These are phyloP conservation scores for Julus scanicus DNA, from an alignment of 2,888 invertebrate species.

Conservation along the genomic window DNA sequence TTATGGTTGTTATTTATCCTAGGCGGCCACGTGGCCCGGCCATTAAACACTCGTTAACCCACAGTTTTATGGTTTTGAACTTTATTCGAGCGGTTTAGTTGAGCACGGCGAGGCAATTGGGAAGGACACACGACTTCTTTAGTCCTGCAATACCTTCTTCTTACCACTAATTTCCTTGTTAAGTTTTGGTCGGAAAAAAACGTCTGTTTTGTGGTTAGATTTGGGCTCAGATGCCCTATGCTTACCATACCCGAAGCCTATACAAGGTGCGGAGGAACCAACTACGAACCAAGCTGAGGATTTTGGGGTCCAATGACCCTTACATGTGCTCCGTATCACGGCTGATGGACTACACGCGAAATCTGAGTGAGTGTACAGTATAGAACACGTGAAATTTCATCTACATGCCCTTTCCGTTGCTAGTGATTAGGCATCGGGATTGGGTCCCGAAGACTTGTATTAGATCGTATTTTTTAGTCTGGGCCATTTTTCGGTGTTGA, in stretches of 20 bases:
- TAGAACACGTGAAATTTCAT: too few species aligned
- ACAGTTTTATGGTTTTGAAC: slow-evolving; percentile 57
- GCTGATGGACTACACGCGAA: too few species aligned
- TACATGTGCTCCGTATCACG: too few species aligned
- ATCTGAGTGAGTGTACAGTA: too few species aligned
- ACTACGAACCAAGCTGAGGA: too few species aligned
- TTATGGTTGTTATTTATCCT: slow-evolving; percentile 59
- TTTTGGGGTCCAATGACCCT: too few species aligned
- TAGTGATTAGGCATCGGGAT: too few species aligned
- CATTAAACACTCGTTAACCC: slow-evolving; percentile 59
- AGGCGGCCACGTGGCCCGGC: slow-evolving; percentile 57
- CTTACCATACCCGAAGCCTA: background rate
- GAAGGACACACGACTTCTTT: slow-evolving; percentile 14
- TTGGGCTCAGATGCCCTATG: background rate
- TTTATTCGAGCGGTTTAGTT: slow-evolving; percentile 46
- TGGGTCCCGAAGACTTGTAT: too few species aligned
- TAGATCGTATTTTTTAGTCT: too few species aligned
- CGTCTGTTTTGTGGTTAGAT: background rate
- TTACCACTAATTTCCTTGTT: background rate
- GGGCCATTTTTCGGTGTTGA: too few species aligned
- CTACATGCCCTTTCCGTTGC: too few species aligned
- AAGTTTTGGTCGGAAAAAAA: background rate
- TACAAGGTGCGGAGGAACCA: background rate
- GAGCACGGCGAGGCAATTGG: slow-evolving; percentile 4
- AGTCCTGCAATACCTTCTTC: background rate